Conservation (phyloP, 2,113 vertebrate species). For the Acrocephalus arundinaceus region DNA sequence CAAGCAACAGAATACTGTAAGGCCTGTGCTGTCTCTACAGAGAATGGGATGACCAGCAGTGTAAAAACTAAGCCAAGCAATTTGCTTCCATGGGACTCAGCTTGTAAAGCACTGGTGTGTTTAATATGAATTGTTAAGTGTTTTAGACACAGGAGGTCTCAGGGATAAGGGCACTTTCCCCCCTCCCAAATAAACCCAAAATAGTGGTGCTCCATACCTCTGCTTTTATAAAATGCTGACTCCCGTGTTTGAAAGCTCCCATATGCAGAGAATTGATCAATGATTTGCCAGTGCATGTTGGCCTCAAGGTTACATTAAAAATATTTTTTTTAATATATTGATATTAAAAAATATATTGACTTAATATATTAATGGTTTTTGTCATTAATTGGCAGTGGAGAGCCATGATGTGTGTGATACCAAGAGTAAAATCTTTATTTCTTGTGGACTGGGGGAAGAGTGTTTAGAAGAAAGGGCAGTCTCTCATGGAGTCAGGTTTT, state of each 20-base stretch:
- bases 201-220: not conserved
- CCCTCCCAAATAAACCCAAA: not conserved
- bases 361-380: not conserved
- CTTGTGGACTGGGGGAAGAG: not conserved
- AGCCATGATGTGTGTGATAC: not conserved
- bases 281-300: not conserved
- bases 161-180: not conserved
- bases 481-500: not conserved
- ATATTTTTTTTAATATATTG: not conserved
- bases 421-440: not conserved
- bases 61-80: not conserved
- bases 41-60: not conserved
- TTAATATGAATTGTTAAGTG: not conserved
- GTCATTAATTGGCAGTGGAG: not conserved
- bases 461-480: not conserved
- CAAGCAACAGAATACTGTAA: not conserved
- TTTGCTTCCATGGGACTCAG: not conserved
- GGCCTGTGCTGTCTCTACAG: not conserved
- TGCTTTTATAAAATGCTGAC: not conserved
- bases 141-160: not conserved
- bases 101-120: not conserved
- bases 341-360: not conserved
- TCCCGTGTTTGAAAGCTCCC: not conserved
- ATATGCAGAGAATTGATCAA: not conserved
- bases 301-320: not conserved